Percentiles rank a stretch among this genome's conserved stretches.
Evolutionary conservation across 2,113 vertebrate genomes (phyloP).

Genomic region (Balaenoptera acutorostrata): DNA sequence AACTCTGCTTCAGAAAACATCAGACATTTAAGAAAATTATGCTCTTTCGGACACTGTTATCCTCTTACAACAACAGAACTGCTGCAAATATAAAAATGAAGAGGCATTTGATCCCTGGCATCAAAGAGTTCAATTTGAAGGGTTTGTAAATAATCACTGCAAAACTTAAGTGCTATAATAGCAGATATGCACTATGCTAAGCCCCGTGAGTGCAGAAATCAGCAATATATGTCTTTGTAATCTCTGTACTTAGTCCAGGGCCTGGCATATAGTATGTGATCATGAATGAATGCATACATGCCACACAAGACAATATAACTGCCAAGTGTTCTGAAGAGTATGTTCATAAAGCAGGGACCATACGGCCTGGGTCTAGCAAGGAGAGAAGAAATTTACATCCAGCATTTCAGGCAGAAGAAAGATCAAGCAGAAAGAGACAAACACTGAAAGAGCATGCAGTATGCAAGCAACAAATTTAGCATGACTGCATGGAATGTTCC

Average conservation of each 20-base stretch:
- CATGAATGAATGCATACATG: not conserved
- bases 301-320: not conserved
- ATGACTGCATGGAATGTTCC: not conserved
- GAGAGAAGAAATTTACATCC: not conserved
- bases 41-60: not conserved
- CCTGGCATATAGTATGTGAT: not conserved
- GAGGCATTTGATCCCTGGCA: not conserved
- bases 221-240: not conserved
- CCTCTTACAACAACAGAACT: not conserved
- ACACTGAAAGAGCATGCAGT: not conserved
- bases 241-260: not conserved
- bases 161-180: not conserved
- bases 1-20: not conserved
- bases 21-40: not conserved
- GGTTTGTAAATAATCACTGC: not conserved
- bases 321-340: not conserved
- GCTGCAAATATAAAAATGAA: not conserved
- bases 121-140: not conserved
- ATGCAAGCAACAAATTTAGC: not conserved
- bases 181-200: not conserved
- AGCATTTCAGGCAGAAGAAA: not conserved
- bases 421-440: not conserved
- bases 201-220: not conserved
- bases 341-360: not conserved
- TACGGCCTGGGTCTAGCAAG: not conserved